A percentile compares a stretch with the other conserved stretches of the same genome.
These are phyloP conservation scores for Rhadina sibilatrix DNA, from an alignment of 2,113 vertebrate genomes.

Conservation along the genomic window DNA sequence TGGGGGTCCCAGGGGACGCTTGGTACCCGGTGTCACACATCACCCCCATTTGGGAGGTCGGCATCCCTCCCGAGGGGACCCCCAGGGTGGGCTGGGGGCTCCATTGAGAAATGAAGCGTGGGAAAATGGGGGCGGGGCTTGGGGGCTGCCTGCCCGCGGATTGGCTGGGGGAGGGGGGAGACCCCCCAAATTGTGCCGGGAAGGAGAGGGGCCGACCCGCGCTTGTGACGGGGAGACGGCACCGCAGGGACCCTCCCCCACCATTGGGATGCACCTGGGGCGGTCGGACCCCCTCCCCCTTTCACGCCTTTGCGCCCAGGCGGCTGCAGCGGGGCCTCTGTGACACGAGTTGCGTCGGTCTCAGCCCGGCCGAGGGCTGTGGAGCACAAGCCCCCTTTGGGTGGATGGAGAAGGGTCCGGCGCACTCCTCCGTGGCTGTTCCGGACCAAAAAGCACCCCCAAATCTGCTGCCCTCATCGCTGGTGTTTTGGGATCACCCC, in stretches of 20 bases:
- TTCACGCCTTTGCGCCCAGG: background rate
- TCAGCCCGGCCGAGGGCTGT: background rate
- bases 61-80: background rate
- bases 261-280: accelerated
- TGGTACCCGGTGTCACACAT: accelerated
- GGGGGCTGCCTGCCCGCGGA: background rate
- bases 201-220: background rate
- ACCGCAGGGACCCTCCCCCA: too few species aligned
- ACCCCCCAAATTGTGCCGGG: background rate
- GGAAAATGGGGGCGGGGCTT: background rate
- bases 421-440: background rate
- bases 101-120: background rate
- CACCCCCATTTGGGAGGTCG: background rate
- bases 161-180: background rate
- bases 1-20: background rate
- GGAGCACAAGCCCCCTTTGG: background rate
- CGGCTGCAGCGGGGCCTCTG: background rate
- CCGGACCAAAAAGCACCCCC: background rate
- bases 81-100: background rate
- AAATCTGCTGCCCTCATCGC: background rate
- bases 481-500: background rate
- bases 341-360: background rate
- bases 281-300: background rate
- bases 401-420: background rate
- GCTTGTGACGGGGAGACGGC: background rate